Percentiles rank a stretch among this genome's conserved stretches.
Evolutionary conservation across 2,888 invertebrate genomes (phyloP).

Genomic region (Perdita meconis): DNA sequence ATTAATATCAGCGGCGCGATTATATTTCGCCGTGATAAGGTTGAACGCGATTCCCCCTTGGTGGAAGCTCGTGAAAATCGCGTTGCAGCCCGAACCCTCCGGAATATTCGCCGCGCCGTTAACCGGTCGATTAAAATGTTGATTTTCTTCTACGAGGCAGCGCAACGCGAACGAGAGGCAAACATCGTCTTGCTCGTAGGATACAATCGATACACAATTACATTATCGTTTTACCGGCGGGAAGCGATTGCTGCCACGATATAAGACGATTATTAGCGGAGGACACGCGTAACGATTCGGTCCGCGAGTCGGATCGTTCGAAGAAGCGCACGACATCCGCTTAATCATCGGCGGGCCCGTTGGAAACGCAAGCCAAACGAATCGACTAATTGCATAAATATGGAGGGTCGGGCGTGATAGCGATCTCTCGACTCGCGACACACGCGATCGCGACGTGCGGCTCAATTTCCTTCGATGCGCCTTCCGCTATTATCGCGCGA

Average conservation of each 20-base stretch:
- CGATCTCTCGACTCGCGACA: too few relatives aligned
- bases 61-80: neutral
- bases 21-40: conserved; percentile 5
- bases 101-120: conserved; percentile 2
- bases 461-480: too few relatives aligned
- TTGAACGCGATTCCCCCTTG: neutral
- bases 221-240: conserved; percentile 46
- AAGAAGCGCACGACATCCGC: conserved; percentile 33
- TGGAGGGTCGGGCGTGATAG: too few relatives aligned
- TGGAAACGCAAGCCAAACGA: neutral
- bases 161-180: conserved; percentile 1
- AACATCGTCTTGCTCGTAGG: conserved; percentile 4
- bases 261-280: conserved; percentile 53
- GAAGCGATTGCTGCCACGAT: conserved; percentile 34
- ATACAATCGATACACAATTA: conserved; percentile 54
- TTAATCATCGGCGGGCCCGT: conserved; percentile 12
- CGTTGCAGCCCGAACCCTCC: neutral
- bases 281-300: conserved; percentile 22
- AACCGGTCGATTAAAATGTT: conserved; percentile 13
- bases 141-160: conserved; percentile 1
- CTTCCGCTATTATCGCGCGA: too few relatives aligned
- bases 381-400: too few relatives aligned
- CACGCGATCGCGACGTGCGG: too few relatives aligned
- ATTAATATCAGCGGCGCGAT: conserved; percentile 25
- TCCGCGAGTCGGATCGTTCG: conserved; percentile 6